phyloP scores from a whole-genome alignment of 2,113 vertebrate species.

The Rhadina sibilatrix region DNA sequence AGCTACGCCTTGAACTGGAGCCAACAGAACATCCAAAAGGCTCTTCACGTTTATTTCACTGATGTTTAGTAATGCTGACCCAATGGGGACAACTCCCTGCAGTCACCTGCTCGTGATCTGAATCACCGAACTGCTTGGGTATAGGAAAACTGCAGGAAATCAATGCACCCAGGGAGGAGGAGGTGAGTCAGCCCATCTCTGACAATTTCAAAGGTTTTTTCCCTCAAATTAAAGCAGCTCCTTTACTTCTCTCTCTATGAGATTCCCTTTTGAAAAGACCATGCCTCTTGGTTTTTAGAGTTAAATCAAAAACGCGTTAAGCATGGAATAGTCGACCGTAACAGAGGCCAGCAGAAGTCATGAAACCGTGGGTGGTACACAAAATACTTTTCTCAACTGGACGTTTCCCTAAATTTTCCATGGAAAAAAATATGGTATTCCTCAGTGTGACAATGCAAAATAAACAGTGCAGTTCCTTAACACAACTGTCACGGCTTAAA shows the following conservation, averaged over 20 bases:
- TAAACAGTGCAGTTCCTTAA: not conserved
- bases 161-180: not conserved
- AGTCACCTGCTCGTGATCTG: not conserved
- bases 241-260: fast-evolving
- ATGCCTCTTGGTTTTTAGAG: not conserved
- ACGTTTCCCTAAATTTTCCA: not conserved
- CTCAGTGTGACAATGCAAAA: not conserved
- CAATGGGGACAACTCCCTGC: not conserved
- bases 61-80: not conserved
- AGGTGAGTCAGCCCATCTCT: not conserved
- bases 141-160: not conserved
- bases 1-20: not conserved
- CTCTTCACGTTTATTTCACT: not conserved
- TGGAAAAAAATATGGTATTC: not conserved
- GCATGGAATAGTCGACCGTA: fast-evolving
- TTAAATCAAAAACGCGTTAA: not conserved
- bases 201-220: not conserved
- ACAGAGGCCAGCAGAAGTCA: not conserved
- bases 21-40: not conserved
- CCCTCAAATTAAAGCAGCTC: not conserved
- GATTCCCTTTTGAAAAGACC: not conserved
- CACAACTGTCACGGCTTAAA: not conserved
- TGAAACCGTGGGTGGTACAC: not conserved
- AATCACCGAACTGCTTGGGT: not conserved
- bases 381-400: not conserved